A percentile compares a stretch with the other conserved stretches of the same genome.
These are phyloP conservation scores for Yasuhikotakia modesta DNA, from an alignment of 2,797 vertebrate genomes.

Conservation along the genomic window DNA sequence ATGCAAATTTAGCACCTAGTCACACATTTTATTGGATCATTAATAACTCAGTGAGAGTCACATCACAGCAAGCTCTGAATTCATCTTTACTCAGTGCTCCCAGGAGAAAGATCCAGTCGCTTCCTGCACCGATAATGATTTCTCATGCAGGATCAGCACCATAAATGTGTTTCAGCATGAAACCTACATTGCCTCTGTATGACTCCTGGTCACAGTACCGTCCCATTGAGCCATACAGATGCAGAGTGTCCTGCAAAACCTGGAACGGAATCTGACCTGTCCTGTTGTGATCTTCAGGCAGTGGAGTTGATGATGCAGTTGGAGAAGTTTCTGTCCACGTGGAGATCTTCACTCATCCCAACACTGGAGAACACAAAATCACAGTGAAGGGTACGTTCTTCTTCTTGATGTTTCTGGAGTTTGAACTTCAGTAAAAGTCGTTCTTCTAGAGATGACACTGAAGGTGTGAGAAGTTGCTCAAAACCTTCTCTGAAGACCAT, in stretches of 20 bases:
- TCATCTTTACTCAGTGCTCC: conserved; percentile 18
- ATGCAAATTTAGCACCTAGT: background rate
- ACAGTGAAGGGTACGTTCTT: conserved; percentile 89
- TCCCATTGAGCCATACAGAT: conserved; percentile 29
- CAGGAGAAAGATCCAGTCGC: background rate
- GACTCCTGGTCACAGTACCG: background rate
- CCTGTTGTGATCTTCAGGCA: conserved; percentile 85
- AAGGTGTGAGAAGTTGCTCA: background rate
- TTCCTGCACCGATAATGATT: conserved; percentile 1
- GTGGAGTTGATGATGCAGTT: conserved; percentile 92
- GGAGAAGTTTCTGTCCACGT: conserved; percentile 97
- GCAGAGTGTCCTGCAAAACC: background rate
- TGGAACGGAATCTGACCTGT: conserved; percentile 29
- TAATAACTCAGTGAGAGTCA: background rate
- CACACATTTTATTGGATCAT: background rate
- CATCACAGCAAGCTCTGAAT: conserved; percentile 26
- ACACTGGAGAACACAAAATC: conserved; percentile 94
- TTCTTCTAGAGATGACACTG: background rate
- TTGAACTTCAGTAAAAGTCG: background rate
- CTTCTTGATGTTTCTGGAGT: background rate
- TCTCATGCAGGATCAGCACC: conserved; percentile 1
- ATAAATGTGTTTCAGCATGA: conserved; percentile 4
- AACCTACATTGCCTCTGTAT: conserved; percentile 6
- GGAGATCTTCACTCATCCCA: conserved; percentile 94
- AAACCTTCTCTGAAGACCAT: background rate